Base-by-base conservation (phyloP, 2,113 vertebrate species). In the Tachysurus fulvidraco region DNA sequence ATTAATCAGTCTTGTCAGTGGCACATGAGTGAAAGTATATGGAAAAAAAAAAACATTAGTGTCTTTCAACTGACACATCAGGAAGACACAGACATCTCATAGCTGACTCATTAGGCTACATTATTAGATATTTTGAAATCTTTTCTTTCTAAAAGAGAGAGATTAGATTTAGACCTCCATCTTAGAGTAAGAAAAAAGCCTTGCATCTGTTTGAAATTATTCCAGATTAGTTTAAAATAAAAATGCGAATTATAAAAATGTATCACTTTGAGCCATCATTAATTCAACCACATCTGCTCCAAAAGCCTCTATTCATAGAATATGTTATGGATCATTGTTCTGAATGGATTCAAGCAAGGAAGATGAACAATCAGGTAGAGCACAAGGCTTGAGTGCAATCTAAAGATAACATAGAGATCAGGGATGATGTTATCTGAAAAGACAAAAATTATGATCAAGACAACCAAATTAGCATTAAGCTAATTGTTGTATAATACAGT, bases 111-210 rank as follows among this genome's bases (percentile, higher is more conserved):
- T 94, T 93, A 92, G 89, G 62, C 25, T 60, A 80, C 91, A 93
- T 89, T 88, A 93, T 92, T 93, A 91, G 90, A 94, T 93, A 92
- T 89, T 87, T 91, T 83, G 88, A 87, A 91, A 91, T 88, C 91
- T 88, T 83, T 86, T 89, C 81, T 83, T 85, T 52, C 19, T 25
- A 30, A 78, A 89, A 80, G 88, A 69, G 52, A 11, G 17, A 23
- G 3, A 30, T 23, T 36, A 1, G 28, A 55, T 36, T 1, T 57
- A 36, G 23, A 23, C 52, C 46, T 28, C 5, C 7, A 4, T 73
- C 30, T 57, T 55, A 86, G 85, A 85, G 41, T 76, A 88, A 65
- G 50, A 17, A 30, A 57, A 55, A 87, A 50, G 77, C 76, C 82
- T 85, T 73, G 87, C 59, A 87, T 83, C 83, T 90, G 88, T 88